Percentiles rank a stretch among this genome's conserved stretches.
phyloP scores from a whole-genome alignment of 1,140 invertebrate genomes.

The Neodiprion pinetum region DNA sequence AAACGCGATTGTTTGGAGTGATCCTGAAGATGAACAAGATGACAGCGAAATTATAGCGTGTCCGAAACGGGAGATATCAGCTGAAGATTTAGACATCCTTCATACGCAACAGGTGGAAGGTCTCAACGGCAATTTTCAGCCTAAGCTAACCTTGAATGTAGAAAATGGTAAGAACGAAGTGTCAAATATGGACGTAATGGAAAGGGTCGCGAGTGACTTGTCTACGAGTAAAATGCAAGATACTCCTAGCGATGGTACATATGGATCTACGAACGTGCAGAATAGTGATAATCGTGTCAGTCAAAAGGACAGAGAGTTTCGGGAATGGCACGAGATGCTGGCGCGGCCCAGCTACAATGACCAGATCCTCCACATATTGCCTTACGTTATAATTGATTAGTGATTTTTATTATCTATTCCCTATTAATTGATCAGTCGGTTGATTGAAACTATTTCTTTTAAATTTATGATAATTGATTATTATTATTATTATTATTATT shows the following conservation, averaged over 20 bases:
- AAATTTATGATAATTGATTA: constrained; percentile 33
- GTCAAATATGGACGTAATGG: constrained; percentile 27
- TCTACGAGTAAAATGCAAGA: constrained; percentile 32
- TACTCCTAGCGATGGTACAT: constrained; percentile 30
- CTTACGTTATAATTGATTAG: constrained; percentile 91
- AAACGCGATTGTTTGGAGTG: constrained; percentile 64
- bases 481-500: constrained; percentile 29
- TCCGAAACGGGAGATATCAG: constrained; percentile 36
- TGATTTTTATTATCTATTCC: constrained; percentile 44
- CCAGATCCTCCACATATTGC: constrained; percentile 84
- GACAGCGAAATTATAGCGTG: constrained; percentile 34
- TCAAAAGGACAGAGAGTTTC: constrained; percentile 66
- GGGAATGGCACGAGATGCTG: constrained; percentile 84
- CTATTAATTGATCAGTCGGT: constrained; percentile 21
- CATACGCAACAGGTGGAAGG: constrained; percentile 52
- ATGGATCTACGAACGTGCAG: background rate
- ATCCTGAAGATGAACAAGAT: constrained; percentile 40
- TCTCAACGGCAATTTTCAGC: constrained; percentile 58
- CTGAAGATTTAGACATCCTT: constrained; percentile 51
- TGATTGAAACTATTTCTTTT: constrained; percentile 39
- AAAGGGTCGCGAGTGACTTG: constrained; percentile 35
- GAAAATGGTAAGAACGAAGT: constrained; percentile 19
- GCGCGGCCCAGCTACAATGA: constrained; percentile 72
- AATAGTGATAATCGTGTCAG: constrained; percentile 25
- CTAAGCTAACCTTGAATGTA: constrained; percentile 35